These are phyloP conservation scores for Gasterosteus nipponicus DNA, from an alignment of 2,113 vertebrate species.

Conservation along the genomic window DNA sequence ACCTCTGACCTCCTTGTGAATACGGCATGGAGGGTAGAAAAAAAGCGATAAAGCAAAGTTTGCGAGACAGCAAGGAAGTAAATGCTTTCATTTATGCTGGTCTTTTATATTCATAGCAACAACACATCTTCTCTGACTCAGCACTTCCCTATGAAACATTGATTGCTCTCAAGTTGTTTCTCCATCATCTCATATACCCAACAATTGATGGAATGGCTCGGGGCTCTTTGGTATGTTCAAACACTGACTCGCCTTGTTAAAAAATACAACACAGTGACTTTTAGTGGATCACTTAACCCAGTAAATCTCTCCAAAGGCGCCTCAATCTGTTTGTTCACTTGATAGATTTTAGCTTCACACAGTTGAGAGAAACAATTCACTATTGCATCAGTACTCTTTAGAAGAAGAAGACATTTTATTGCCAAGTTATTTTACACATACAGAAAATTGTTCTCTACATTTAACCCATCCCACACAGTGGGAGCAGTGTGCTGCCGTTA, in stretches of 20 bases:
- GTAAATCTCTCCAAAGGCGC: neutral
- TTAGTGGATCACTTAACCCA: neutral
- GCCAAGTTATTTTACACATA: too few species aligned
- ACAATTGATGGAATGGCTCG: neutral
- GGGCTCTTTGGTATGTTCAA: neutral
- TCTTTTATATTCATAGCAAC: neutral
- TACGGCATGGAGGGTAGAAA: constrained; percentile 8
- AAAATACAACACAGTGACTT: neutral
- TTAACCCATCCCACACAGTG: too few species aligned
- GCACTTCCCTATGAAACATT: neutral
- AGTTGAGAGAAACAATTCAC: neutral
- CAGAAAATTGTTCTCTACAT: too few species aligned
- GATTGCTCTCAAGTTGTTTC: constrained; percentile 1
- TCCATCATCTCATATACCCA: neutral
- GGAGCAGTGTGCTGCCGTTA: too few species aligned
- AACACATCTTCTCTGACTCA: neutral
- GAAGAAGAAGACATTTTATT: too few species aligned
- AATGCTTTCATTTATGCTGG: constrained; percentile 62
- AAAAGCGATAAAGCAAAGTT: constrained; percentile 40
- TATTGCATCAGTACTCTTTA: neutral
- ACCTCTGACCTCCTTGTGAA: constrained; percentile 40
- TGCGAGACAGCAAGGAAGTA: constrained; percentile 38
- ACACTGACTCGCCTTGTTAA: neutral
- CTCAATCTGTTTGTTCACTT: neutral
- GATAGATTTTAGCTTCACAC: neutral